Evolutionary conservation across 2,113 vertebrate species (phyloP).

Genomic region (Axis porcinus): DNA sequence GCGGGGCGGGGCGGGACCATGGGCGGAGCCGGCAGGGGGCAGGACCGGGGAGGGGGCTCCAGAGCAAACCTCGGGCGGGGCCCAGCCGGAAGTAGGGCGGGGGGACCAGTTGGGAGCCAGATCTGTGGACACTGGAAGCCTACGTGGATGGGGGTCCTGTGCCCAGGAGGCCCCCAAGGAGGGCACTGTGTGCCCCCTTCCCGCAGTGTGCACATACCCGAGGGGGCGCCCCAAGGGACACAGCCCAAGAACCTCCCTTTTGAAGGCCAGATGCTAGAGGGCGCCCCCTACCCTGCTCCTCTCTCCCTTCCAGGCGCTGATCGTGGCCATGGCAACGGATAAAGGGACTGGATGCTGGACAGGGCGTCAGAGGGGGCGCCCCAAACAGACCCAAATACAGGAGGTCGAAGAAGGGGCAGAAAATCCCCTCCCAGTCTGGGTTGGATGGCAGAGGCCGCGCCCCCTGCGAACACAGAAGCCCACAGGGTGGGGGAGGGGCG

Average conservation of each 20-base stretch:
- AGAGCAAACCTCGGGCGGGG: neutral
- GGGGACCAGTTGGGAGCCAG: neutral
- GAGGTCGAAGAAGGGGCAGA: conserved; percentile 10
- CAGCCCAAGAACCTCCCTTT: neutral
- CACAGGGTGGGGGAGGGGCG: neutral
- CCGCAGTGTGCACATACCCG: neutral
- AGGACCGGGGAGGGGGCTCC: neutral
- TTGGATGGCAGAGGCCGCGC: neutral
- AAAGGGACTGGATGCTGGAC: neutral
- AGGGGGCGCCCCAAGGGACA: neutral
- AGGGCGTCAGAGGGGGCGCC: neutral
- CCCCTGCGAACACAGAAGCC: neutral
- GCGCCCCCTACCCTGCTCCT: neutral
- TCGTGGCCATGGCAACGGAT: conserved; percentile 16
- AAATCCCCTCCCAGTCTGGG: neutral
- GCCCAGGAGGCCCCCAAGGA: neutral
- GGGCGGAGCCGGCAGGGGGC: neutral
- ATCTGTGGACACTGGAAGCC: neutral
- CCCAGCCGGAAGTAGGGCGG: conserved; percentile 16
- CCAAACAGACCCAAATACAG: neutral
- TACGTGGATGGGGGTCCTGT: neutral
- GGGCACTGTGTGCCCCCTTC: neutral
- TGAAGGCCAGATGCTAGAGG: neutral
- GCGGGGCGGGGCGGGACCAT: neutral
- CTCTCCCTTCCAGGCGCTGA: neutral